These are phyloP conservation scores for Botrylloides violaceus DNA, from an alignment of 23 tunicate genomes.

Conservation along the genomic window DNA sequence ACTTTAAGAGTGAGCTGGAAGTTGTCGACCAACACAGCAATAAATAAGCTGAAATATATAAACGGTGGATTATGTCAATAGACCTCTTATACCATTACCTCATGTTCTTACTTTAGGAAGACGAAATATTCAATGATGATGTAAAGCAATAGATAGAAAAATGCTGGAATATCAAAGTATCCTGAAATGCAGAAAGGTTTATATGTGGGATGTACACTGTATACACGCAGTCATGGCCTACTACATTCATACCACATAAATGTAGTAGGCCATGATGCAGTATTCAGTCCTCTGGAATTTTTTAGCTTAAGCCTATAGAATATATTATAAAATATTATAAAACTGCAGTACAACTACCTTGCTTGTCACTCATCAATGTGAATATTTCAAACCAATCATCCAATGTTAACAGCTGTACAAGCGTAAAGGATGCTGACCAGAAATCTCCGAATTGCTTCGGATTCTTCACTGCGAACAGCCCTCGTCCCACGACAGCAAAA, in stretches of 20 bases:
- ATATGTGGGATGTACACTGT: neutral
- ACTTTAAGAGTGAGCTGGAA: constrained; percentile 78
- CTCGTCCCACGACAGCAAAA: constrained; percentile 87
- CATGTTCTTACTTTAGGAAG: constrained; percentile 67
- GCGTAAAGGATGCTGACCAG: constrained; percentile 58
- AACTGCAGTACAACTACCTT: constrained; percentile 14
- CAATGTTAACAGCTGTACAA: constrained; percentile 66
- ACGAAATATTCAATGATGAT: constrained; percentile 84
- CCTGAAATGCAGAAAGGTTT: constrained; percentile 27
- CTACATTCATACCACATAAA: no score
- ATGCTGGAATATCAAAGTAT: constrained; percentile 62
- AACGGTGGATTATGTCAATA: no score
- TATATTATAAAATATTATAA: neutral
- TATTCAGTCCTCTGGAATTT: no score
- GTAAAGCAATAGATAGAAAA: constrained; percentile 63
- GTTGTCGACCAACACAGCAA: constrained; percentile 90
- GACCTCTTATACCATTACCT: neutral
- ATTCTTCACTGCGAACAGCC: constrained; percentile 50
- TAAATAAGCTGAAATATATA: constrained; percentile 52
- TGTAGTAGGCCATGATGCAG: no score
- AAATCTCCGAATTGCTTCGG: constrained; percentile 66
- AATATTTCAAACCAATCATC: constrained; percentile 96
- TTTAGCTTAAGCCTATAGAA: neutral
- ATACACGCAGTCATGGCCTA: no score
- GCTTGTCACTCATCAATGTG: constrained; percentile 74